phyloP scores from a whole-genome alignment of 2,888 invertebrate genomes.

The Halocaridina rubra region DNA sequence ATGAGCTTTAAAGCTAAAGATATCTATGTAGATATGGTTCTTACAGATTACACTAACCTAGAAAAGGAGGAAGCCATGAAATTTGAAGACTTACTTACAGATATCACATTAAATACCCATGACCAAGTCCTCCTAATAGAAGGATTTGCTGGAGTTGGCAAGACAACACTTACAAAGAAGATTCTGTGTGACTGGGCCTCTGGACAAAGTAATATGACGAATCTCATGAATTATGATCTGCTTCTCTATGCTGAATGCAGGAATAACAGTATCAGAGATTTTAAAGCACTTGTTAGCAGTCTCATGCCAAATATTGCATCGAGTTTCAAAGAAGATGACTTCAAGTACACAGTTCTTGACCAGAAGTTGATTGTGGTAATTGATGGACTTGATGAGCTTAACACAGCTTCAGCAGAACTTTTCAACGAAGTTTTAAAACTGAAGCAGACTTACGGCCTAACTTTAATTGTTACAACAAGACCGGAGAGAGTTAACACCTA shows the following conservation, averaged over 20 bases:
- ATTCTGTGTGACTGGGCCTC: slow-evolving; percentile 6
- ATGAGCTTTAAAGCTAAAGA: not conserved
- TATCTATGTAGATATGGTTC: not conserved
- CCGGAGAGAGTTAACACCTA: slow-evolving; percentile 23
- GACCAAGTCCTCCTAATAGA: slow-evolving; percentile 1
- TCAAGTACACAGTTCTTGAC: not conserved
- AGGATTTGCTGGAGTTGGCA: slow-evolving; percentile 39
- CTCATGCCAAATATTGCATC: slow-evolving; percentile 22
- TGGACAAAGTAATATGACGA: not conserved
- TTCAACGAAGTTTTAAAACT: slow-evolving; percentile 18
- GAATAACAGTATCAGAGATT: not conserved
- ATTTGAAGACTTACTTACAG: not conserved
- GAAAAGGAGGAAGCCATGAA: not conserved
- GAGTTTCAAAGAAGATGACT: not conserved
- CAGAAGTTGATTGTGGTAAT: slow-evolving; percentile 17
- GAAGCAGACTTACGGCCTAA: not conserved
- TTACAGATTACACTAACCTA: not conserved
- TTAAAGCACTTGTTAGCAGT: not conserved
- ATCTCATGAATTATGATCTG: slow-evolving; percentile 24
- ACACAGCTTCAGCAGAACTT: not conserved
- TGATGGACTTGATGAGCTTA: slow-evolving; percentile 39
- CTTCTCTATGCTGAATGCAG: slow-evolving; percentile 33
- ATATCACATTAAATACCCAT: not conserved
- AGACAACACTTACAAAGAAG: slow-evolving; percentile 34
- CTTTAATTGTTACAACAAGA: slow-evolving; percentile 21